These are phyloP conservation scores for Odobenus rosmarus DNA, from an alignment of 2,113 vertebrate genomes.

Conservation along the genomic window DNA sequence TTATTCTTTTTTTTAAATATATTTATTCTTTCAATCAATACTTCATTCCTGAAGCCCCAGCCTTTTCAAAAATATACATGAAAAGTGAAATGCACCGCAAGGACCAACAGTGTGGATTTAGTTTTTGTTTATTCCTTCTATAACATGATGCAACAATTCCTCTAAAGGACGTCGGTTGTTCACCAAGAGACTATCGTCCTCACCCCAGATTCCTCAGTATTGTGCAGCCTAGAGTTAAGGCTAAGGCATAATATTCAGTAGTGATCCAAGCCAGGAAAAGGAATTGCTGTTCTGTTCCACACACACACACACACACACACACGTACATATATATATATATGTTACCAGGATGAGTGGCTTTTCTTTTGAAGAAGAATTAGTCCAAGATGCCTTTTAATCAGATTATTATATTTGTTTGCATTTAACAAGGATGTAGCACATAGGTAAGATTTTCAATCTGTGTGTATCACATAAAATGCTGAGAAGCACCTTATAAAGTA, in stretches of 20 bases:
- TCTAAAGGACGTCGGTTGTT: not conserved
- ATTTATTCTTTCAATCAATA: not conserved
- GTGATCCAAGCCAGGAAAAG: not conserved
- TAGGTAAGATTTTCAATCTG: not conserved
- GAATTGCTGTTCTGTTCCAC: not conserved
- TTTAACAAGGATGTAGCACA: not conserved
- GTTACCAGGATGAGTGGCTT: not conserved
- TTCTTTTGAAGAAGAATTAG: constrained; percentile 18
- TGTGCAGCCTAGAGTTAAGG: not conserved
- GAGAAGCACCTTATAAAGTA: not conserved
- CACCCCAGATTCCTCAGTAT: not conserved
- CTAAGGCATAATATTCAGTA: not conserved
- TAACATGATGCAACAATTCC: not conserved
- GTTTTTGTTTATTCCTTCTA: not conserved
- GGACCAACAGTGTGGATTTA: not conserved
- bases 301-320: not conserved
- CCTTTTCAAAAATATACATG: not conserved
- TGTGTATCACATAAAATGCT: not conserved
- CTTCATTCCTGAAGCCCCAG: not conserved
- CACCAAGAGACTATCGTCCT: not conserved
- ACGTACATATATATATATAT: not conserved
- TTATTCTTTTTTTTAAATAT: not conserved
- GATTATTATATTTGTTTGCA: not conserved
- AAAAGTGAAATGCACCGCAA: not conserved
- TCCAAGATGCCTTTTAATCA: not conserved